phyloP scores from a whole-genome alignment of 2,888 invertebrate genomes.

The Rotaria socialis region DNA sequence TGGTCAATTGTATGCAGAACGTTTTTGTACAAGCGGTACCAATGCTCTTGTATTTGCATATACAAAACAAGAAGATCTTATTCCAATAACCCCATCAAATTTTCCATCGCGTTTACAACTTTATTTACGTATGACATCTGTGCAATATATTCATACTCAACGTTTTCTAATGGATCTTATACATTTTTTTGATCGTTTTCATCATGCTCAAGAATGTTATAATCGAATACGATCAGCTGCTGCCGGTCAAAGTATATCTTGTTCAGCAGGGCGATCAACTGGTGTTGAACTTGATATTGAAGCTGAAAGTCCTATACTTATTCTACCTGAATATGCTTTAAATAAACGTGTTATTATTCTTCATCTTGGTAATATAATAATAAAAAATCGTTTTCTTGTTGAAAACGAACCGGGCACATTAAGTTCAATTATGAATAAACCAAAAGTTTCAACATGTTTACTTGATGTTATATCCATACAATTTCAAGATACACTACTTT shows the following conservation, averaged over 20 bases:
- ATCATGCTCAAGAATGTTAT: conserved; percentile 75
- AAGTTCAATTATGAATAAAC: background rate
- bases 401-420: conserved; percentile 48
- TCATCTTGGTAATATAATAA: conserved; percentile 60
- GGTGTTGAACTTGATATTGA: conserved; percentile 65
- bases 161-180: conserved; percentile 82
- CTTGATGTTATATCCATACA: conserved; percentile 38
- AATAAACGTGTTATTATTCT: conserved; percentile 72
- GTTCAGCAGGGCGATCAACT: conserved; percentile 51
- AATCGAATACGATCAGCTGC: conserved; percentile 67
- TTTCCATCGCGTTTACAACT: conserved; percentile 60
- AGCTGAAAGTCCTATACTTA: conserved; percentile 72
- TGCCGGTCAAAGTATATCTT: conserved; percentile 59
- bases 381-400: conserved; percentile 70
- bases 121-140: conserved; percentile 78
- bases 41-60: conserved; percentile 78
- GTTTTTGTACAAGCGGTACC: conserved; percentile 74
- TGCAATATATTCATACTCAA: conserved; percentile 86
- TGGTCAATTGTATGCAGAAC: conserved; percentile 71
- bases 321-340: conserved; percentile 74
- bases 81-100: conserved; percentile 17
- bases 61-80: conserved; percentile 60
- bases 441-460: conserved; percentile 25
- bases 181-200: conserved; percentile 74
- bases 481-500: conserved; percentile 35